Base-by-base conservation (phyloP, 2,888 invertebrate genomes). In the Drosophila recens region DNA sequence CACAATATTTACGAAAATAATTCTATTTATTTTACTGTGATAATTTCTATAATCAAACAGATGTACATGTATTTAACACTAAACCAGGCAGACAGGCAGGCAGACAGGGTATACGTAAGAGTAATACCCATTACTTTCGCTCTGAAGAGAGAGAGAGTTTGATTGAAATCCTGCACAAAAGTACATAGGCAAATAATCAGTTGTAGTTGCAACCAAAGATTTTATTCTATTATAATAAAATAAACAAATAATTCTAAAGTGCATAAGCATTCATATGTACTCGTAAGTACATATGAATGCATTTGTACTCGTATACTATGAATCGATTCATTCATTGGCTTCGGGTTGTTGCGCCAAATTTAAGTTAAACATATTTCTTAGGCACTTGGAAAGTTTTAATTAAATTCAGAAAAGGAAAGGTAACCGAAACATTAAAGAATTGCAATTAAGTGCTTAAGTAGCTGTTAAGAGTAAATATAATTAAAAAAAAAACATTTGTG, bases 11-110 rank as follows among this genome's bases (percentile, higher is more conserved):
- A 78, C 64, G 61, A 77, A 56, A 46, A 70, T 71, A 73, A 75
- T 82, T 89, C 57, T 87, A 82, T 83, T 90, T 89, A 89, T 87
- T 82, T 89, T 90, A 89, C 90, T 90, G 90, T 90, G 90, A 90
- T 90, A 90, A 90, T 90, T 85, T 85, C 70, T 79, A 75, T 76
- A 59, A 75, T 67, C 56, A 64, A 49, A 67, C 52, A 38, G 23
- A 52, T 67, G 56, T 67, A 79, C 61, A 77, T 58, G 65, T 71
- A 61, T 57, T 59, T 56, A 70, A 61, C 57, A 46, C 59, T 67
- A 52, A 36, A 20, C 48, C 56, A 56, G 40, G 52, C 59, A 63
- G n/a, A n/a, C n/a, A n/a, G 56, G 63, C 72, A 61, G 57, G 45
- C 40, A 48, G 11, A 45, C 48, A 54, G 49, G 54, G 11, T 36